Evolutionary conservation across 2,797 vertebrate species (phyloP).

Genomic region (Aselliscus stoliczkanus): DNA sequence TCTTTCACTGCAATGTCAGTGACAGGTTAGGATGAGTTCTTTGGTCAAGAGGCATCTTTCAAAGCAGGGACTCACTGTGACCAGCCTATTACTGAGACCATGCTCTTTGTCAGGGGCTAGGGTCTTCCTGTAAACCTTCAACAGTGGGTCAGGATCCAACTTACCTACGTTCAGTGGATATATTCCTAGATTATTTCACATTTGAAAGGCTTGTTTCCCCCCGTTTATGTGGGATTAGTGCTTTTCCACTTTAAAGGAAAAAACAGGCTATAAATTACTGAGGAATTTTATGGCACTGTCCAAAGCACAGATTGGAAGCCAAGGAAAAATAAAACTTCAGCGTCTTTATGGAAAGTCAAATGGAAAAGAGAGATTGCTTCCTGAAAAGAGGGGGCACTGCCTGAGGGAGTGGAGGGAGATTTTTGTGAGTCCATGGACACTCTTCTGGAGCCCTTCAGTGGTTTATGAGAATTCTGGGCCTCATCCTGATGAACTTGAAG

Average conservation of each 20-base stretch:
- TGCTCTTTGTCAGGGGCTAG: neutral
- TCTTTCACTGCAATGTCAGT: neutral
- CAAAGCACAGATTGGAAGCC: constrained; percentile 63
- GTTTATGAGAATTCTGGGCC: neutral
- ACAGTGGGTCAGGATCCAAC: neutral
- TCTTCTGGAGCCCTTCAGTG: neutral
- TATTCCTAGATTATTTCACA: constrained; percentile 1
- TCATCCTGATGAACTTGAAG: neutral
- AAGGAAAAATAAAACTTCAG: constrained; percentile 56
- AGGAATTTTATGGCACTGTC: constrained; percentile 63
- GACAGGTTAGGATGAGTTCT: neutral
- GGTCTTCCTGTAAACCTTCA: neutral
- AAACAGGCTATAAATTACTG: constrained; percentile 71
- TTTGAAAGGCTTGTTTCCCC: neutral
- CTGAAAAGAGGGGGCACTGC: neutral
- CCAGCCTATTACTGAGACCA: neutral
- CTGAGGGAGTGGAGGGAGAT: neutral
- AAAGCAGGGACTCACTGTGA: neutral
- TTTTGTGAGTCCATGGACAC: neutral
- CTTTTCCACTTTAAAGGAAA: constrained; percentile 67
- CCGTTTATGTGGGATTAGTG: constrained; percentile 20
- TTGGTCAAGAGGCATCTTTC: neutral
- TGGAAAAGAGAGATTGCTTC: constrained; percentile 49
- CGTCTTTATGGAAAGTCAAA: constrained; percentile 48
- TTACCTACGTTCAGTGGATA: neutral